These are phyloP conservation scores for Hanleya hanleyi DNA, from an alignment of 2,888 invertebrate genomes.

Conservation along the genomic window DNA sequence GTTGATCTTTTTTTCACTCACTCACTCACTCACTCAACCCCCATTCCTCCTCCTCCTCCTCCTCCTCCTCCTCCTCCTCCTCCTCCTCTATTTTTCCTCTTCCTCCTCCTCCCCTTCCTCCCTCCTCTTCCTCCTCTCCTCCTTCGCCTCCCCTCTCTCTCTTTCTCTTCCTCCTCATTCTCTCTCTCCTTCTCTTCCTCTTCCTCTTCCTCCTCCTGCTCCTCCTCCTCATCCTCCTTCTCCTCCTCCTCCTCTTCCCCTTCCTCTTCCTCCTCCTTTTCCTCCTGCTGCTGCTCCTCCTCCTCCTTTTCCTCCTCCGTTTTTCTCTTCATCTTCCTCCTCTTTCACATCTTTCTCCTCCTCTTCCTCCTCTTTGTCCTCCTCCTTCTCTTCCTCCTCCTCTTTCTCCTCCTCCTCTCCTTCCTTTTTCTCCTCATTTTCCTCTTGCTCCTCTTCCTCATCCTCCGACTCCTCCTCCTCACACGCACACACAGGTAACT, in stretches of 20 bases:
- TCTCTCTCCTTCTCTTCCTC: background rate
- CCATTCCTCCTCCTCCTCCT: slow-evolving; percentile 7
- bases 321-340: slow-evolving; percentile 15
- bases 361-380: too few relatives aligned
- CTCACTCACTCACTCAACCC: too few relatives aligned
- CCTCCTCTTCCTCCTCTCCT: background rate
- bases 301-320: slow-evolving; percentile 18
- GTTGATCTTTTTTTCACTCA: too few relatives aligned
- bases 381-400: slow-evolving; percentile 11
- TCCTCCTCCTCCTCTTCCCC: background rate
- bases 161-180: too few relatives aligned
- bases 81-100: background rate
- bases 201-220: slow-evolving; percentile 3
- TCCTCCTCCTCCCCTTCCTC: slow-evolving; percentile 1
- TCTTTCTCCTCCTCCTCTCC: slow-evolving; percentile 7
- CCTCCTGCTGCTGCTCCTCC: slow-evolving; percentile 19
- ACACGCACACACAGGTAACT: too few relatives aligned
- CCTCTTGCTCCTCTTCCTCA: background rate
- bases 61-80: slow-evolving; percentile 4
- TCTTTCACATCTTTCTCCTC: too few relatives aligned
- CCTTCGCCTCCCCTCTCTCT: background rate
- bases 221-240: too few relatives aligned
- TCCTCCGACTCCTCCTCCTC: too few relatives aligned
- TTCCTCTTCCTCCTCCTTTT: background rate
- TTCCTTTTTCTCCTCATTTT: background rate